Evolutionary conservation across 30 jellyfish, hydroid and myxozoan species (phyloP).

Genomic region (Aurelia sp.): DNA sequence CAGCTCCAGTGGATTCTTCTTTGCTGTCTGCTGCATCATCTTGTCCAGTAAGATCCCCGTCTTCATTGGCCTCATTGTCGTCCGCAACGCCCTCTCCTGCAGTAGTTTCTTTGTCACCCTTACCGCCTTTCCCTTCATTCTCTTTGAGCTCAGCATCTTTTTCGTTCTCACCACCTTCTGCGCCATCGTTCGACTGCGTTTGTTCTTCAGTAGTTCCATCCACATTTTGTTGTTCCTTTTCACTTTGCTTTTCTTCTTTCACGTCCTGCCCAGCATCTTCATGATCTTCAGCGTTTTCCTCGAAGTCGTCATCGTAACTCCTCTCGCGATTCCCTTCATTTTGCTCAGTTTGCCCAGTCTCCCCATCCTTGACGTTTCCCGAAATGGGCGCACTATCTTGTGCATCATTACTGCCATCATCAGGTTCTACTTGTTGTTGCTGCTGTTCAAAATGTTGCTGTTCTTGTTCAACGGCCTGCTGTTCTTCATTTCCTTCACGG

Average conservation of each 20-base stretch:
- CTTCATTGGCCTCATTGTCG: neutral
- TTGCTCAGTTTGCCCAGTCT: neutral
- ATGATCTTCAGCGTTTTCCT: slow-evolving; percentile 11
- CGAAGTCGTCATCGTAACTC: neutral
- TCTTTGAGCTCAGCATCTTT: neutral
- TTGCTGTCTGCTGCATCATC: neutral
- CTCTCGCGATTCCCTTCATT: neutral
- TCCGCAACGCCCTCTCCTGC: neutral
- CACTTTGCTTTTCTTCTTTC: neutral
- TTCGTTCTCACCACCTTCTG: neutral
- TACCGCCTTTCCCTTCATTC: slow-evolving; percentile 14
- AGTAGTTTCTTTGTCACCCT: neutral
- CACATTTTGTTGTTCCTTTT: neutral
- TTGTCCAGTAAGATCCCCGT: too few species aligned
- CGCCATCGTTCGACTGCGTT: neutral
- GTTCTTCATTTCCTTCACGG: neutral
- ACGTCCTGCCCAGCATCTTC: slow-evolving; percentile 11
- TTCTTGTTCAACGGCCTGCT: neutral
- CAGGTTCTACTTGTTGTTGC: neutral
- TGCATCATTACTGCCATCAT: neutral
- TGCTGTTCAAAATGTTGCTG: neutral
- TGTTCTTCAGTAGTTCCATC: too few species aligned
- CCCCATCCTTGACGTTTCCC: neutral
- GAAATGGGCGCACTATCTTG: neutral
- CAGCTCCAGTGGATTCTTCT: slow-evolving; percentile 7